phyloP scores from a whole-genome alignment of 2,797 vertebrate genomes.

The Melanotaenia maccullochi region DNA sequence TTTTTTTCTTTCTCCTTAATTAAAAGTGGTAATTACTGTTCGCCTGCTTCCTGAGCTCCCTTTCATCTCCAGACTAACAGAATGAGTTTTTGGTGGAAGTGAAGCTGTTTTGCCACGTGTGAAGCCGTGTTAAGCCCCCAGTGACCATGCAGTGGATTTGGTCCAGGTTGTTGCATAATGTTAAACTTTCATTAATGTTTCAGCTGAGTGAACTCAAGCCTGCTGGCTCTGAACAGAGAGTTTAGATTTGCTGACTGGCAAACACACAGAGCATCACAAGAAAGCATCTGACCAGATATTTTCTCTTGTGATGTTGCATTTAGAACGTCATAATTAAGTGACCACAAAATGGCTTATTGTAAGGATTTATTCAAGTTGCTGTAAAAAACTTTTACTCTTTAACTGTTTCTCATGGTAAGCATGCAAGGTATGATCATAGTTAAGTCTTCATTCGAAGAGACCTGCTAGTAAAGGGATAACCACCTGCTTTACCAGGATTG shows the following conservation, averaged over 20 bases:
- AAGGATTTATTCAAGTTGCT: not conserved
- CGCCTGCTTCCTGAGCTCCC: conserved; percentile 32
- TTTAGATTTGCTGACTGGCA: not conserved
- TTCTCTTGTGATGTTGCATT: too few relatives aligned
- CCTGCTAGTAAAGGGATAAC: not conserved
- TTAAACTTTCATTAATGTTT: conserved; percentile 26
- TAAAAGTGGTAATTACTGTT: conserved; percentile 64
- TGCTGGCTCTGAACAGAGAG: conserved; percentile 16
- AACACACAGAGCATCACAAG: conserved; percentile 1
- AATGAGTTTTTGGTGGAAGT: conserved; percentile 17
- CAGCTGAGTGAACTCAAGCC: conserved; percentile 23
- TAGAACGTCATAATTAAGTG: too few relatives aligned
- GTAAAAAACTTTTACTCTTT: too few relatives aligned
- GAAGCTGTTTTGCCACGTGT: not conserved
- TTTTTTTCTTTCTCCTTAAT: conserved; percentile 42
- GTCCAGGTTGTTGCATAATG: conserved; percentile 44
- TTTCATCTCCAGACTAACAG: conserved; percentile 32
- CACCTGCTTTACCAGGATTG: too few relatives aligned
- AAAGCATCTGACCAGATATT: not conserved
- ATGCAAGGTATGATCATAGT: not conserved
- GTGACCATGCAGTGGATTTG: not conserved
- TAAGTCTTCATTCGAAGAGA: not conserved
- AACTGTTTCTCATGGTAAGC: not conserved
- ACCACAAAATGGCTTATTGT: not conserved
- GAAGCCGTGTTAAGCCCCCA: conserved; percentile 11